Conservation (phyloP, 2,797 vertebrate genomes). For the Hipposideros larvatus region DNA sequence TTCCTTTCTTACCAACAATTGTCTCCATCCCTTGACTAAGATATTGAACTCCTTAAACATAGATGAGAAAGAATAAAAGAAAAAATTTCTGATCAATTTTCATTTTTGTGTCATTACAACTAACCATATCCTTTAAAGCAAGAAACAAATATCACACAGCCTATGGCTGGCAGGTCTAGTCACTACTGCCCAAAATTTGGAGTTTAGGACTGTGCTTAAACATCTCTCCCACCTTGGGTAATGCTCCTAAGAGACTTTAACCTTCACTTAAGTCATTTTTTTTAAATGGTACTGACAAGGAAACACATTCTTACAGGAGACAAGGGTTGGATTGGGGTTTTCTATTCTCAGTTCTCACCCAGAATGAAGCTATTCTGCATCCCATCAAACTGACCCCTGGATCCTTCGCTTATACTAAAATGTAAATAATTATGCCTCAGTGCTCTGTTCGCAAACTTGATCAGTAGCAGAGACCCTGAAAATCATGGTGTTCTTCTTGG, state of each 20-base stretch:
- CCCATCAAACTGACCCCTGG: neutral
- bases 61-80: slow-evolving; percentile 50
- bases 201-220: neutral
- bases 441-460: neutral
- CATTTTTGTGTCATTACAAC: slow-evolving; percentile 57
- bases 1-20: slow-evolving; percentile 24
- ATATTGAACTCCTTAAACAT: slow-evolving; percentile 48
- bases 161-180: slow-evolving; percentile 25
- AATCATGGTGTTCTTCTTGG: neutral
- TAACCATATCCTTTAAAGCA: slow-evolving; percentile 51
- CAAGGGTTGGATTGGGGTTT: neutral
- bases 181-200: neutral
- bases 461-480: neutral
- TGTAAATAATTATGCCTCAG: neutral
- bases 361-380: slow-evolving; percentile 39
- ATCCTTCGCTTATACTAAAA: slow-evolving; percentile 25
- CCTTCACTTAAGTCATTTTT: neutral
- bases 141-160: slow-evolving; percentile 48
- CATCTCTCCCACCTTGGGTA: neutral
- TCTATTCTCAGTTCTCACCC: slow-evolving; percentile 24
- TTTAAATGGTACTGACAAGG: slow-evolving; percentile 30
- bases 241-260: slow-evolving; percentile 41
- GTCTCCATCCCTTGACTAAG: neutral
- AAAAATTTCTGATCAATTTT: slow-evolving; percentile 34
- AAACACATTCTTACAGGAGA: slow-evolving; percentile 61